These are phyloP conservation scores for Hypothenemus hampei DNA, from an alignment of 1,140 invertebrate genomes.

Conservation along the genomic window DNA sequence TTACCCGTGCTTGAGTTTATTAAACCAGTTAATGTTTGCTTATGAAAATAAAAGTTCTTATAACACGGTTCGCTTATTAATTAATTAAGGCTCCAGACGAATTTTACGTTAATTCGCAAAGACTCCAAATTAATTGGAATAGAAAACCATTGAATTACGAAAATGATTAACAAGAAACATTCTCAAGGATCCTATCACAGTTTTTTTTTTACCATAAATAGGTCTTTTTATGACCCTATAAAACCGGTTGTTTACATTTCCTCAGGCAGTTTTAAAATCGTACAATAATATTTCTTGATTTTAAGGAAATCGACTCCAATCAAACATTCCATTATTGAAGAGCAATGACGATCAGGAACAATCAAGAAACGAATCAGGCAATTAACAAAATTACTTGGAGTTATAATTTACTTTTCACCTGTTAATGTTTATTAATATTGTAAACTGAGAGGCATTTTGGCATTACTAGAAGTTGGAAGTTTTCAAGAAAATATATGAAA, in stretches of 20 bases:
- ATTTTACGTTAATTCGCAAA: not conserved
- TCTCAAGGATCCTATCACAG: too few species aligned
- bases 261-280: not conserved
- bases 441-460: too few species aligned
- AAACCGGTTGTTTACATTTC: not conserved
- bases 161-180: too few species aligned
- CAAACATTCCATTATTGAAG: constrained; percentile 3
- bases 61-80: not conserved
- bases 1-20: not conserved
- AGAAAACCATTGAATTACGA: not conserved
- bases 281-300: not conserved
- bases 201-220: not conserved
- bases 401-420: not conserved
- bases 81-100: not conserved
- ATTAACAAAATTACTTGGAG: not conserved
- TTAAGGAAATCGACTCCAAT: constrained; percentile 1
- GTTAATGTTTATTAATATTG: not conserved
- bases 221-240: not conserved
- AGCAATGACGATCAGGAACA: constrained; percentile 11
- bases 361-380: not conserved
- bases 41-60: not conserved
- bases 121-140: not conserved
- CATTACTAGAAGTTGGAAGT: too few species aligned
- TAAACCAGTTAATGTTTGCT: not conserved
- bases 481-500: too few species aligned